Evolutionary conservation across 2,113 vertebrate species (phyloP), one percentile per base, ranked within the genome.

Genomic region (Coptodon bakossiorum): DNA sequence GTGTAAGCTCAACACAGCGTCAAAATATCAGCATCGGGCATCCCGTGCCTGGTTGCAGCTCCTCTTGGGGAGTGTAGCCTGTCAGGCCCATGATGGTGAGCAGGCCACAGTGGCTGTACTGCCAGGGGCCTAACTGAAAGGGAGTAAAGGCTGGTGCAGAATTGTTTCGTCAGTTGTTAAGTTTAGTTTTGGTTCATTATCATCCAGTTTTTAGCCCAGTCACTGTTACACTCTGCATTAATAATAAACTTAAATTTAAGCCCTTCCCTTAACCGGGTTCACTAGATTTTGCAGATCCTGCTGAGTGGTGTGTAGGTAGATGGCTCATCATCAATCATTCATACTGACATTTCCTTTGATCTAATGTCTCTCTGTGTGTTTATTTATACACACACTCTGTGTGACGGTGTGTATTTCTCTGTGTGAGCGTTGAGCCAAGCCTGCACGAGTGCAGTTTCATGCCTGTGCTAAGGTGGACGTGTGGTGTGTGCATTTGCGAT

Each of bases 261-360:
- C 48, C 24, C 61, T 34, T 84, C 10, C 40, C 22, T 38, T 24
- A 61, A 38, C 29, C 9, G 4, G 14, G 14, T 34, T 85, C 76
- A 43, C 59, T 34, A 66, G 31, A 68, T 56, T 34, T 63, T 38
- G 22, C 45, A 16, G 54, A 16, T 73, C 43, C 43, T 61, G 43
- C 45, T 29, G 52, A 82, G 78, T 81, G 83, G 59, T 85, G 88
- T 88, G 91, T 73, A 79, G 82, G 87, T 84, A 90, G 89, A 45
- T 27, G 36, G 81, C 59, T 86, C 82, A 38, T 66, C 93, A 94
- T 95, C 90, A 92, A 94, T 93, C 93, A 94, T 94, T 94, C 93
- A 95, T 92, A 68, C 24, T 90, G 92, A 88, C 91, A 90, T 95
- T 93, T 92, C 50, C 79, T 92, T 93, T 95, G 89, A 95, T 92